Evolutionary conservation across 2,797 vertebrate genomes (phyloP), one percentile per base, ranked within the genome.

Genomic region (Sebastes steindachneri): DNA sequence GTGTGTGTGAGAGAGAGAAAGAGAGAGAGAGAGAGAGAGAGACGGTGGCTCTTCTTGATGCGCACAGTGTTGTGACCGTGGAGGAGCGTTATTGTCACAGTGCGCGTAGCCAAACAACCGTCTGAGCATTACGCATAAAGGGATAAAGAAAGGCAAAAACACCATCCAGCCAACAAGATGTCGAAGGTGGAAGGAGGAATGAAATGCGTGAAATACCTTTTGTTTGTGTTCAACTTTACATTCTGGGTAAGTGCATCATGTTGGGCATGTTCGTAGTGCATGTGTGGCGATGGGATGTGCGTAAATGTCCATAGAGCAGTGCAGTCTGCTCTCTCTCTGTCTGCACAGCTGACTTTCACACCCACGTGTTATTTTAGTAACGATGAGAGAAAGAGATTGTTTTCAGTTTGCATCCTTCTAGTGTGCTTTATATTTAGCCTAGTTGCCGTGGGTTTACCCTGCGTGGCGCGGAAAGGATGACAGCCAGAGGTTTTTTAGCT

Each of bases 141-240:
- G 58, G 45, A 73, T 17, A 48, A 48, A 73, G 37, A 41, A 77
- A 73, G 11, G 66, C 41, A 19, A 53, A 19, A 26, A 58, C 7
- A 12, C 8, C 67, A 72, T 72, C 65, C 63, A 64, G 85, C 45
- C 68, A 76, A 84, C 68, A 76, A 84, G 17, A 98, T 99, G 98
- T 97, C 97, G 85, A 96, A 96, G 88, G 96, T 96, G 82, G 96
- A 95, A 94, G 96, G 96, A 82, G 96, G 96, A 83, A 97, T 98
- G 97, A 97, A 96, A 85, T 98, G 97, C 71, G 93, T 98, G 76
- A 99, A 99, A 92, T 97, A 97, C 88, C 96, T 99, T 87, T 95
- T 99, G 77, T 97, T 98, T 89, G 93, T 97, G 65, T 99, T 99
- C 96, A 99, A 99, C 96, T 97, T 98, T 88, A 96, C 96, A 68